Conservation (phyloP, 2,797 vertebrate genomes). For the Threskiornis aethiopicus region DNA sequence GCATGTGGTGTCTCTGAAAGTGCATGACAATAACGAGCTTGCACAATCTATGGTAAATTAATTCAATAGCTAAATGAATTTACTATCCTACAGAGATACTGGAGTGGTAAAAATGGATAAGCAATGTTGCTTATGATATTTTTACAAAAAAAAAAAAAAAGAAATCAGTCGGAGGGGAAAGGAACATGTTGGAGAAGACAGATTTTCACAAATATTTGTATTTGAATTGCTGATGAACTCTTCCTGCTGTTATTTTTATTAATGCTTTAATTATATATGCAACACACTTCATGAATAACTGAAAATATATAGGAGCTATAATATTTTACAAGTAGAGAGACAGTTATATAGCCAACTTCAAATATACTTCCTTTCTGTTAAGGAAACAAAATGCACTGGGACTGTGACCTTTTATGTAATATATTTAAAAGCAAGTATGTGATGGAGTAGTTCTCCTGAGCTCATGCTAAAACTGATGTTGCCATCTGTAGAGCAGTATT, state of each 20-base stretch:
- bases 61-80: constrained; percentile 37
- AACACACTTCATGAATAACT: constrained; percentile 29
- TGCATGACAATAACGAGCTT: not conserved
- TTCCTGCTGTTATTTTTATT: constrained; percentile 71
- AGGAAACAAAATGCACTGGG: not conserved
- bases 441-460: not conserved
- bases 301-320: constrained; percentile 24
- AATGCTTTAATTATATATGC: constrained; percentile 66
- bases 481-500: not conserved
- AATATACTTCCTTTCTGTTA: constrained; percentile 1
- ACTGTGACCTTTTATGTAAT: not conserved
- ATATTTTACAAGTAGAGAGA: constrained; percentile 27
- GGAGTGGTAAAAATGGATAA: constrained; percentile 13
- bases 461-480: not conserved
- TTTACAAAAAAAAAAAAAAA: not conserved
- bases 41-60: constrained; percentile 10
- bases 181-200: constrained; percentile 57
- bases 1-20: not conserved
- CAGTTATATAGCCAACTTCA: constrained; percentile 11
- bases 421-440: not conserved
- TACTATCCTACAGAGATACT: constrained; percentile 27
- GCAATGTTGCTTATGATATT: not conserved
- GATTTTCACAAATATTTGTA: constrained; percentile 68
- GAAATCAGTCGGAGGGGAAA: constrained; percentile 1
- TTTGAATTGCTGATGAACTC: constrained; percentile 69